Evolutionary conservation across 2,797 vertebrate genomes (phyloP).

Genomic region (Amazona finschi): DNA sequence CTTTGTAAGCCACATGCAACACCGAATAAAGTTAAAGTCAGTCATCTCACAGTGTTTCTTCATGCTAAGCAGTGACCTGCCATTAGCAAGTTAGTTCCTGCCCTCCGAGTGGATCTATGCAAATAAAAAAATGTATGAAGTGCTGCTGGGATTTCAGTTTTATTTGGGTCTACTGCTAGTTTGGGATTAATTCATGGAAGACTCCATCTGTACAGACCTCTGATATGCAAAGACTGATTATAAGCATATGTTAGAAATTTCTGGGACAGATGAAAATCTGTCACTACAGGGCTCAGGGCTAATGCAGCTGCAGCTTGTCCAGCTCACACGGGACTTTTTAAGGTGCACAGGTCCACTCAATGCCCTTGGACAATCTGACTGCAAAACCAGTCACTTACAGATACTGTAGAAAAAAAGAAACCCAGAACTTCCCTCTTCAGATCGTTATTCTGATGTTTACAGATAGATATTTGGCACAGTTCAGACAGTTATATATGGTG

Average conservation of each 20-base stretch:
- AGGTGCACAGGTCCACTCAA: not conserved
- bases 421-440: not conserved
- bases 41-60: not conserved
- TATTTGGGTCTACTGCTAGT: constrained; percentile 25
- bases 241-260: constrained; percentile 45
- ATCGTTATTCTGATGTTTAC: not conserved
- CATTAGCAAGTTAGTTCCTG: not conserved
- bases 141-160: constrained; percentile 20
- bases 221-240: constrained; percentile 35
- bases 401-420: not conserved
- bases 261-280: constrained; percentile 30
- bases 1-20: not conserved
- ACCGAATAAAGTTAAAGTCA: not conserved
- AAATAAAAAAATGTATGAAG: not conserved
- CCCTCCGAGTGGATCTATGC: not conserved
- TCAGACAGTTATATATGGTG: not conserved
- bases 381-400: not conserved
- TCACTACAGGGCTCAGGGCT: not conserved
- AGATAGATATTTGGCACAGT: not conserved
- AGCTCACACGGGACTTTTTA: not conserved
- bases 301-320: not conserved
- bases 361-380: not conserved
- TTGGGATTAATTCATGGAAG: constrained; percentile 50
- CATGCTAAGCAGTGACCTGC: not conserved
- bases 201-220: constrained; percentile 24